Evolutionary conservation across 2,797 vertebrate genomes (phyloP), one percentile per base, ranked within the genome.

Genomic region (Limnodromus scolopaceus): DNA sequence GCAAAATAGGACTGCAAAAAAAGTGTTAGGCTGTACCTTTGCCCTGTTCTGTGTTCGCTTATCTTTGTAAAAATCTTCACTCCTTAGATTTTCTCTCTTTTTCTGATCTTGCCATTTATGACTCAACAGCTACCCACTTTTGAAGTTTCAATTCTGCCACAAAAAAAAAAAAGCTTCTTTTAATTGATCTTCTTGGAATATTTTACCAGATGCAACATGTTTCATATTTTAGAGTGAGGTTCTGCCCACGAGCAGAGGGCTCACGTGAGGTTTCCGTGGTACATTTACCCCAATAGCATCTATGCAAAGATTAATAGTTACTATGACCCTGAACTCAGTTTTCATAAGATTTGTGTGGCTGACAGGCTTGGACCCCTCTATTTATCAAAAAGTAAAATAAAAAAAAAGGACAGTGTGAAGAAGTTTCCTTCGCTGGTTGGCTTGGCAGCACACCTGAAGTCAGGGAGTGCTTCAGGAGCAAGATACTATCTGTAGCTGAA

Each of bases 191-290:
- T 49, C n/a, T 8, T 80, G 60, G 48, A 83, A 60, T 89, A 46
- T 83, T 93, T 77, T 74, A 32, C 46, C 57, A 64, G 39, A 79
- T 92, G 70, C 48, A 36, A 46, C 41, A 3, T 7, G 3, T 68
- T 68, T 17, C 20, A 13, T 64, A 69, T 74, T 72, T 27, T 28
- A 55, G 27, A 69, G 36, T 0, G 7, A 92, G 51, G 36, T 66
- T 82, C 84, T 89, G 66, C 74, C 60, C 48, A 72, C 2, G 0
- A 39, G 32, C 70, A 1, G 7, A 48, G 83, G 28, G 28, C 32
- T 88, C 34, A 10, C 0, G 0, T 2, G 9, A 55, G 45, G 13
- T 41, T 93, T 81, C 38, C 0, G 0, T 55, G 63, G 19, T 34
- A 16, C 43, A 6, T 66, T 79, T 88, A 13, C 24, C 53, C 41